phyloP scores from a whole-genome alignment of 2,797 vertebrate genomes.

The Periparus ater region DNA sequence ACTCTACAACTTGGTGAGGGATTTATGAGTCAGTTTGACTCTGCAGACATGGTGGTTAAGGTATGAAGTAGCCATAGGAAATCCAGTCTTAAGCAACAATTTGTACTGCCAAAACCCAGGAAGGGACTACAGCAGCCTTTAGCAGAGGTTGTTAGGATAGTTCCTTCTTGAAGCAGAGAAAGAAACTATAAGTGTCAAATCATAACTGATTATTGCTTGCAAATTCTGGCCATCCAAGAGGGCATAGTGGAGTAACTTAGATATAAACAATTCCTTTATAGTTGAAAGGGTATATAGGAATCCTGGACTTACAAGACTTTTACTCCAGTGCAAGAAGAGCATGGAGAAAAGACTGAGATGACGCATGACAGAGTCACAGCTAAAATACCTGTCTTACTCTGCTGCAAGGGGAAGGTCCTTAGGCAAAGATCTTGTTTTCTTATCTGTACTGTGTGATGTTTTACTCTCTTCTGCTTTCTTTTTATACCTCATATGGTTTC shows the following conservation, averaged over 20 bases:
- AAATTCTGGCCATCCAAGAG: not conserved
- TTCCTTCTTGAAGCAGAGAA: not conserved
- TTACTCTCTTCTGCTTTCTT: not conserved
- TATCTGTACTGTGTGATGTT: not conserved
- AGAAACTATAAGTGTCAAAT: not conserved
- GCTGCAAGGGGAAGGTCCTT: not conserved
- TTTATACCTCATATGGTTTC: not conserved
- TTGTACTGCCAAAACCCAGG: not conserved
- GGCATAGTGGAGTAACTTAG: not conserved
- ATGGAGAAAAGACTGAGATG: not conserved
- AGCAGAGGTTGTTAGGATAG: not conserved
- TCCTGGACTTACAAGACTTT: not conserved
- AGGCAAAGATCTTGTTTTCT: conserved; percentile 15
- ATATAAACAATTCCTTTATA: not conserved
- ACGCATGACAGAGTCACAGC: not conserved
- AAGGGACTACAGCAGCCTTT: not conserved
- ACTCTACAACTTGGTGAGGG: not conserved
- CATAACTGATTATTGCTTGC: not conserved
- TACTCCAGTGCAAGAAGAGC: not conserved
- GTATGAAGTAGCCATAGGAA: not conserved
- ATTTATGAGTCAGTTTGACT: not conserved
- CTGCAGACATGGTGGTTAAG: not conserved
- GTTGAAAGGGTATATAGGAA: not conserved
- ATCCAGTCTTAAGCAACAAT: not conserved
- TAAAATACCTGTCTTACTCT: not conserved